Base-by-base conservation (phyloP, 2,888 invertebrate species). In the Mallateleia sp. region DNA sequence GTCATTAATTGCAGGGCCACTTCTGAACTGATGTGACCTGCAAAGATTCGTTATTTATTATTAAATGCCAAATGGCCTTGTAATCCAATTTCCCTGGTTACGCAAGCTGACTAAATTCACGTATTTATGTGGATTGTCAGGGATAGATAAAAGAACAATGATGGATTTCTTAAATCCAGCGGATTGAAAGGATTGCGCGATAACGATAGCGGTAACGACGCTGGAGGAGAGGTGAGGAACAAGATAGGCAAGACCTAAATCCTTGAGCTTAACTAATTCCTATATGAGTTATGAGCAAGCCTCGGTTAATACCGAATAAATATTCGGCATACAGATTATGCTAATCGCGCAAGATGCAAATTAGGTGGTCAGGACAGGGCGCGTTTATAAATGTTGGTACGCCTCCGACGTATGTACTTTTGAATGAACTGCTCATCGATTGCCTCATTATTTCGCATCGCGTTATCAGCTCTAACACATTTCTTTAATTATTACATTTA, bases 321-420 rank as follows among this genome's bases (percentile, higher is more conserved):
- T 95, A 95, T 95, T 94, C 94, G 92, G 92, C 92, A 94, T 94
- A 93, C 94, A 95, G 95, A 95, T 95, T 95, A 95, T 94, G 95
- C 92, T 95, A 95, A 95, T 94, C 94, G 92, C 92, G 90, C 87
- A 62, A 92, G 92, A 94, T 95, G 95, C 94, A 94, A 94, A 95
- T 94, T 93, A 94, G 93, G 91, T 92, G 91, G 89, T 66, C 90
- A 89, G 83, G 78, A 90, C 88, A 87, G 77, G 78, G 47, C 74
- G 54, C 84, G 78, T 81, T 80, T 78, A 72, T 81, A 84, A 72
- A 71, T 74, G 78, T 78, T 74, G 75, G 38, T 84, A 85, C 71
- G 79, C 82, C 81, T 78, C 66, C 74, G 64, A 87, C 71, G 84
- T 77, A 72, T 87, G 81, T 80, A 79, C 62, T 67, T 60, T 60